Percentiles rank a stretch among this genome's conserved stretches.
These are phyloP conservation scores for Endotricha flammealis DNA, from an alignment of 2,888 invertebrate genomes.

Conservation along the genomic window DNA sequence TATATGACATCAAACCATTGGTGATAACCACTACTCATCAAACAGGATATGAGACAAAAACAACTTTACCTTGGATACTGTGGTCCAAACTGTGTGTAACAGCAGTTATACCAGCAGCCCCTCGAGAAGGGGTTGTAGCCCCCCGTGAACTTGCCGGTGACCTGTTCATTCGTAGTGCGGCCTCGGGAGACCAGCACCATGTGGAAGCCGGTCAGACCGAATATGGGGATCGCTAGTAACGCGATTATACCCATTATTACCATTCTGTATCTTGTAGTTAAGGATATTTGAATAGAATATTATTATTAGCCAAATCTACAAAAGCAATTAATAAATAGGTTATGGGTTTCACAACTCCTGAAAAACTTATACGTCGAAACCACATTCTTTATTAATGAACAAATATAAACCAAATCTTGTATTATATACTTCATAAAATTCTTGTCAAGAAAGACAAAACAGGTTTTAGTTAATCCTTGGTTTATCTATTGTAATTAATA, in stretches of 20 bases:
- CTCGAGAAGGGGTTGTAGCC: conserved; percentile 98
- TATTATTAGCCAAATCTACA: too few relatives aligned
- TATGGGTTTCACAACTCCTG: too few relatives aligned
- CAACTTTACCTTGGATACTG: conserved; percentile 94
- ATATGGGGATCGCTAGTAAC: conserved; percentile 95
- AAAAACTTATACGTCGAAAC: too few relatives aligned
- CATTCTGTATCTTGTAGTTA: conserved; percentile 79
- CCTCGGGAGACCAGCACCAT: conserved; percentile 97
- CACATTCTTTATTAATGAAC: too few relatives aligned
- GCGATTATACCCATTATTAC: conserved; percentile 95
- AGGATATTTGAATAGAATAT: too few relatives aligned
- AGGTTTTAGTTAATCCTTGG: conserved; percentile 8
- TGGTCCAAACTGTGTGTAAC: conserved; percentile 96
- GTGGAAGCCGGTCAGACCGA: conserved; percentile 98
- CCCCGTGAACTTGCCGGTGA: conserved; percentile 99
- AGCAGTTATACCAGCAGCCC: conserved; percentile 97
- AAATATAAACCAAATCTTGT: too few relatives aligned
- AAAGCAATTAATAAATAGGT: too few relatives aligned
- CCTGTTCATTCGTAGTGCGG: conserved; percentile 99
- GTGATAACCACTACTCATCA: too few relatives aligned
- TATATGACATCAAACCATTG: too few relatives aligned
- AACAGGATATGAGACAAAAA: conserved; percentile 2
- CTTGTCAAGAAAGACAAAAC: too few relatives aligned
- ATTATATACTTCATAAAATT: too few relatives aligned
- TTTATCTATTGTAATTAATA: too few relatives aligned